Evolutionary conservation across 2,797 vertebrate genomes (phyloP), one percentile per base, ranked within the genome.

Genomic region (Myotis vivesi): DNA sequence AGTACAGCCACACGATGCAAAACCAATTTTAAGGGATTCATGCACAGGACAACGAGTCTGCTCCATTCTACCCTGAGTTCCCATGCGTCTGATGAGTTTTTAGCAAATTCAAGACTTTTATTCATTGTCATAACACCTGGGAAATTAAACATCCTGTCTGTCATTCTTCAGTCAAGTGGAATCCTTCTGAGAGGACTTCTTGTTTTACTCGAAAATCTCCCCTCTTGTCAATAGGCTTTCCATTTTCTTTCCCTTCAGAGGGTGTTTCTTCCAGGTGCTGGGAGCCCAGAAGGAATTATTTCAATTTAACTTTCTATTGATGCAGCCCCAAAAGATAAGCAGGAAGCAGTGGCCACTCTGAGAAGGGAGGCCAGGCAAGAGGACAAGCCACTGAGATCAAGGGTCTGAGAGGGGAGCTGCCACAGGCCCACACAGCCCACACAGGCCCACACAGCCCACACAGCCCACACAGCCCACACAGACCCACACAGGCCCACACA

Each of bases 151-250:
- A 83, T 59, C 17, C 36, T 68, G 55, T 30, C 71, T 89, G 66
- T 76, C 49, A 80, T 51, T 64, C 79, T 92, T 95, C 69, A 53
- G 6, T 86, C 71, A 53, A n/a, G 10, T 6, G 30, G 41, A 88
- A 68, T 59, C 55, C 89, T 87, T 44, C 87, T 46, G 59, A 91
- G 36, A 92, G 44, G 73, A 66, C 23, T 88, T 82, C 36, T 36
- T 49, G 15, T 33, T 93, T 95, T 96, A 85, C n/a, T 75, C 57
- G 94, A 64, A 53, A 88, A 68, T 71, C 38, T 84, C 66, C 94
- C 76, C 83, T 96, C 51, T 93, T 49, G 51, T 64, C 73, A 76
- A 68, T 4, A 59, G 59, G 62, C 55, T 83, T 89, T 80, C 84
- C 55, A 15, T 64, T 93, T 93, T 79, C 84, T 51, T 77, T 91